Percentiles rank a stretch among this genome's conserved stretches.
phyloP scores from a whole-genome alignment of 2,113 vertebrate species.

The Galbula dea region DNA sequence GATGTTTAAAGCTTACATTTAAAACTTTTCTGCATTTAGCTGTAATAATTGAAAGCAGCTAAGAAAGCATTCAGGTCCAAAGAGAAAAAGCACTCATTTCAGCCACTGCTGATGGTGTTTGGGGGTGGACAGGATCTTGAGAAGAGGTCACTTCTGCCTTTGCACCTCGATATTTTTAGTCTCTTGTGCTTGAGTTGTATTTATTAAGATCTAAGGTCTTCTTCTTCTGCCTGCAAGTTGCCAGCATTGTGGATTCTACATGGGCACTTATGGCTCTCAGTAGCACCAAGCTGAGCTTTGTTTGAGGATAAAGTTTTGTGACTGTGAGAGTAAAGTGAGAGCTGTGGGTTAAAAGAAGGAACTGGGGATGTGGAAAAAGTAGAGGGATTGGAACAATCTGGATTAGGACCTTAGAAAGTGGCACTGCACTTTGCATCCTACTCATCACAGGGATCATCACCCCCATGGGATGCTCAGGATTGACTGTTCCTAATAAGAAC shows the following conservation, averaged over 20 bases:
- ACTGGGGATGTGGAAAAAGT: not conserved
- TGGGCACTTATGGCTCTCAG: not conserved
- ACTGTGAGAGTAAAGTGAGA: not conserved
- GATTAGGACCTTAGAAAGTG: not conserved
- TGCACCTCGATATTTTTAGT: not conserved
- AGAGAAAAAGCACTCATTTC: not conserved
- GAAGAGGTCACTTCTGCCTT: not conserved
- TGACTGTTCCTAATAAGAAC: constrained; percentile 17
- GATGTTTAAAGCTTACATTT: constrained; percentile 26
- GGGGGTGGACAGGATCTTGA: not conserved
- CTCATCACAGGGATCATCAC: not conserved
- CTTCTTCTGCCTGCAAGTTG: not conserved
- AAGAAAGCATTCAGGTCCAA: not conserved
- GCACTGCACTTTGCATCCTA: not conserved
- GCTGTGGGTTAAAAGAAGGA: not conserved
- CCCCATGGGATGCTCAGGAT: not conserved
- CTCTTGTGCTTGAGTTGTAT: not conserved
- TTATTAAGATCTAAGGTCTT: not conserved
- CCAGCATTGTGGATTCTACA: not conserved
- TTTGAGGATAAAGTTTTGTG: not conserved
- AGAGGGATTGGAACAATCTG: not conserved
- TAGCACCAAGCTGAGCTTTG: not conserved
- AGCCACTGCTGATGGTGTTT: not conserved
- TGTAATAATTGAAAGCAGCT: constrained; percentile 40
- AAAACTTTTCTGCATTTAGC: constrained; percentile 40